Base-by-base conservation (phyloP, 64 coral and sea anemone genomes). In the Porites lutea region DNA sequence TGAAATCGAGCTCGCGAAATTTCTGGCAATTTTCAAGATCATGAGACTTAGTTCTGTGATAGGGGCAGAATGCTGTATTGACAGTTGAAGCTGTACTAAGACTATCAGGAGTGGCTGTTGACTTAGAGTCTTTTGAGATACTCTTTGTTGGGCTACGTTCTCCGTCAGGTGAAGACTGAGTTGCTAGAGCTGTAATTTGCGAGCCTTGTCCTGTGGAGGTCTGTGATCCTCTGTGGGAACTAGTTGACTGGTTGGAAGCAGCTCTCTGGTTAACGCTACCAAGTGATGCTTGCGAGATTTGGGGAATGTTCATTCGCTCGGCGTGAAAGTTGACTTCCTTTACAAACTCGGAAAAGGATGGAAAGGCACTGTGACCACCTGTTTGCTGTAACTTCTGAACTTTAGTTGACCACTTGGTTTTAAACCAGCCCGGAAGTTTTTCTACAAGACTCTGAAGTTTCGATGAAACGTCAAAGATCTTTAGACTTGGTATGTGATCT, bases 291-390 rank as follows among this genome's bases (percentile, higher is more conserved):
- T 73, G 72, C 43, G 65, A 14, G 60, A 91, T 67, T 71, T 91
- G 89, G 8, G 89, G 89, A 57, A 91, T 91, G 78, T 91, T 91
- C 78, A 91, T 82, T 16, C 89, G 78, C 11, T 91, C 77, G 7
- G 89, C 78, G 62, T 81, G 89, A 48, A 82, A 91, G 21, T 44
- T 77, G 13, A 89, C 87, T n/a, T 89, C 49, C 21, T 49, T 53
- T 11, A 91, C 89, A 59, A 91, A 72, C n/a, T n/a, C n/a, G n/a
- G n/a, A n/a, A n/a, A n/a, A n/a, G n/a, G n/a, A n/a, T n/a, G n/a
- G 89, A 71, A 91, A 91, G 8, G 78, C 89, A 73, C 69, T 59
- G 20, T 71, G 50, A 16, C 76, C 89, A 20, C 61, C 0, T 80
- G 71, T 59, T 60, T 82, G 73, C 53, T 91, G 89, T 45, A 91